Conservation (phyloP, 2,797 vertebrate species). For the Myioborus melanocephalus region DNA sequence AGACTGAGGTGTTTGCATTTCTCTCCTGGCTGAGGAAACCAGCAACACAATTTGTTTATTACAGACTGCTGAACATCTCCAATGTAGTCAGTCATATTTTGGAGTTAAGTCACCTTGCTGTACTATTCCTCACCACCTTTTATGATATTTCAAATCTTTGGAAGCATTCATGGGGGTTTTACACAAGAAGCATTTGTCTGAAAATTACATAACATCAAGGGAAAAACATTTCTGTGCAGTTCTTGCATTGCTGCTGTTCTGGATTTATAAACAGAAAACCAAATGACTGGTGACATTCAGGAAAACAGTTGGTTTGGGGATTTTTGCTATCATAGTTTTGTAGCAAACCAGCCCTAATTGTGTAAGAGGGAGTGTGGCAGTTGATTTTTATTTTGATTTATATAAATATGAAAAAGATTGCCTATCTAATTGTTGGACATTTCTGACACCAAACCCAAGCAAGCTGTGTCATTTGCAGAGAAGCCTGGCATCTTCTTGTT, state of each 20-base stretch:
- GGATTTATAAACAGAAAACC: not conserved
- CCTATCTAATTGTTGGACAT: not conserved
- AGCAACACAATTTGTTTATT: not conserved
- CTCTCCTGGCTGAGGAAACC: not conserved
- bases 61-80: not conserved
- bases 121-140: not conserved
- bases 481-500: not conserved
- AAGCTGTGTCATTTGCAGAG: not conserved
- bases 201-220: not conserved
- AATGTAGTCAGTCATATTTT: not conserved
- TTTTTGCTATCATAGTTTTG: not conserved
- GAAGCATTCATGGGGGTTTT: not conserved
- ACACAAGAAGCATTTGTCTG: not conserved
- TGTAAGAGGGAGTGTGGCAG: not conserved
- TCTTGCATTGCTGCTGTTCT: not conserved
- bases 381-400: conserved; percentile 2
- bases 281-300: not conserved
- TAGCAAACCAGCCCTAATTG: not conserved
- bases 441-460: not conserved
- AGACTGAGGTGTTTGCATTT: not conserved
- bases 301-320: not conserved
- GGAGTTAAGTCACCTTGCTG: not conserved
- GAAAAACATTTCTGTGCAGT: not conserved
- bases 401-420: not conserved
- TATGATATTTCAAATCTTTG: not conserved